A percentile compares a stretch with the other conserved stretches of the same genome.
Evolutionary conservation across 2,888 invertebrate genomes (phyloP).

Genomic region (Rhopalosiphum nymphaeae): DNA sequence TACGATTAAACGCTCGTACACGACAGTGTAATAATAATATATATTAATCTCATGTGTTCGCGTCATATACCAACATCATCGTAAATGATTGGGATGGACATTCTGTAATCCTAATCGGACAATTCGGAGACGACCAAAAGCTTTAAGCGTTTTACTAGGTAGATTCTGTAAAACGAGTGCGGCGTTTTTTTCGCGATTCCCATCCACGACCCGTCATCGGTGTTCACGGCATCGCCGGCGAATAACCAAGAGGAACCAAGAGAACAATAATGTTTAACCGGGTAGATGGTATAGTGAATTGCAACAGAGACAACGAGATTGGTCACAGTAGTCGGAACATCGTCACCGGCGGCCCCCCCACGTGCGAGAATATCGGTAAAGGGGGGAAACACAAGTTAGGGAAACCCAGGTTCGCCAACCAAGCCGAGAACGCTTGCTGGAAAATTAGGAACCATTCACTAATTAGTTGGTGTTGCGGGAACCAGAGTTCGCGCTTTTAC

Average conservation of each 20-base stretch:
- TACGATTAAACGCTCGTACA: neutral
- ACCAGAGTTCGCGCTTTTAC: slow-evolving; percentile 51
- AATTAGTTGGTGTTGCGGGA: slow-evolving; percentile 28
- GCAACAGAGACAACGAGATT: neutral
- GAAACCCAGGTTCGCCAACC: slow-evolving; percentile 59
- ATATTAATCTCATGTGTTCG: neutral
- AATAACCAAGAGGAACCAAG: neutral
- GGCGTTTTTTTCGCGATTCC: neutral
- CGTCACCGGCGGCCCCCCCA: neutral
- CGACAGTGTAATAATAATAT: neutral
- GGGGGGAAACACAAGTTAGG: slow-evolving; percentile 39
- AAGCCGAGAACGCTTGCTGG: slow-evolving; percentile 12
- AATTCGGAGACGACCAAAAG: neutral
- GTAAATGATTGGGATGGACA: neutral
- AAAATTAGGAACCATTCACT: slow-evolving; percentile 48
- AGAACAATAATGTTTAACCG: neutral
- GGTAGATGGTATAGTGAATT: neutral
- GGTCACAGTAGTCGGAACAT: slow-evolving; percentile 37
- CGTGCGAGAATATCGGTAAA: neutral
- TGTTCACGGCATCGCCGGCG: neutral
- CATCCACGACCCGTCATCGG: neutral
- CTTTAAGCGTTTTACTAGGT: neutral
- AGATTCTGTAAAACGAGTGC: neutral
- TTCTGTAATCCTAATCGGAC: neutral
- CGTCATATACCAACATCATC: neutral